These are phyloP conservation scores for Drosophila testacea DNA, from an alignment of 2,888 invertebrate species.

Conservation along the genomic window DNA sequence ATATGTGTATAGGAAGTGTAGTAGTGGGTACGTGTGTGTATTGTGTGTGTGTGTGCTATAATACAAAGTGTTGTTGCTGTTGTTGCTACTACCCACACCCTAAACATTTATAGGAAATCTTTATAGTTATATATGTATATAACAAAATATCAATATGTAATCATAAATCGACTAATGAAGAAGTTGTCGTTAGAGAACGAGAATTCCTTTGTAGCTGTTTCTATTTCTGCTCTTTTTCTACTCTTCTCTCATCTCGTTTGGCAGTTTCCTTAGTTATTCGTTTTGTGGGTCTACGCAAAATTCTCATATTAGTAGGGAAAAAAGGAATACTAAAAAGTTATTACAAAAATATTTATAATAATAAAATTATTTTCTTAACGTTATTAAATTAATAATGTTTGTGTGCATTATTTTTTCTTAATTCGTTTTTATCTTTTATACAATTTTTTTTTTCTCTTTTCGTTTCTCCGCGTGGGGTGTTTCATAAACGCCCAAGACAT, in stretches of 20 bases:
- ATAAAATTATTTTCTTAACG: constrained; percentile 77
- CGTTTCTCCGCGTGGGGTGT: constrained; percentile 33
- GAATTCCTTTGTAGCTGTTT: constrained; percentile 76
- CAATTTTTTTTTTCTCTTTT: constrained; percentile 34
- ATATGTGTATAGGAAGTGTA: constrained; percentile 58
- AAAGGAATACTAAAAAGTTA: constrained; percentile 61
- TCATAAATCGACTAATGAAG: constrained; percentile 82
- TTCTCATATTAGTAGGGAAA: constrained; percentile 79
- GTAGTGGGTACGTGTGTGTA: constrained; percentile 56
- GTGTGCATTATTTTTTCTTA: constrained; percentile 31
- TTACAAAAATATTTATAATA: constrained; percentile 47
- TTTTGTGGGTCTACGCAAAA: constrained; percentile 65
- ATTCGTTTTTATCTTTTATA: constrained; percentile 52
- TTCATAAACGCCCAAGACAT: constrained; percentile 49
- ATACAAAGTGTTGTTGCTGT: constrained; percentile 62
- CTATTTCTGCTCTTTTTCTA: constrained; percentile 23
- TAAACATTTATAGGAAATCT: constrained; percentile 77
- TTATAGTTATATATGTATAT: constrained; percentile 59
- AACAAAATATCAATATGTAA: constrained; percentile 60
- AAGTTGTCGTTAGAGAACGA: constrained; percentile 83
- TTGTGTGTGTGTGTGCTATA: constrained; percentile 72
- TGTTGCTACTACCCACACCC: constrained; percentile 75
- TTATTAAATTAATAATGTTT: constrained; percentile 50
- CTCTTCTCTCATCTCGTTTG: constrained; percentile 48
- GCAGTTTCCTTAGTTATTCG: constrained; percentile 65